phyloP scores from a whole-genome alignment of 2,888 invertebrate genomes.

The Teleiodes luculella region DNA sequence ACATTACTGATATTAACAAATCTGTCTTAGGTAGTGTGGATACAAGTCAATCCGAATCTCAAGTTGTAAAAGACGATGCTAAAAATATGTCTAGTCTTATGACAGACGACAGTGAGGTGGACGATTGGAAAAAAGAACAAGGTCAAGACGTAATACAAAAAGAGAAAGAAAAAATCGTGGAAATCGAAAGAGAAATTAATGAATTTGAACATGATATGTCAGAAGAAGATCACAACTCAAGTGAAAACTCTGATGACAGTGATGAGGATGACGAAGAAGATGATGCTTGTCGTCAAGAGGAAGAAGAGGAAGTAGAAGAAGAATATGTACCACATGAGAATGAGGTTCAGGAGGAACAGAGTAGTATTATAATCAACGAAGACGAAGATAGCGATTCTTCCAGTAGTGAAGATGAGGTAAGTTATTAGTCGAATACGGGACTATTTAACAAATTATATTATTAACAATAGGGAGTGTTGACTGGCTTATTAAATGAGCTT shows the following conservation, averaged over 20 bases:
- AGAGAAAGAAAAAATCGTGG: conserved; percentile 62
- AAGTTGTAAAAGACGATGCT: conserved; percentile 23
- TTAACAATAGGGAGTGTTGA: no score
- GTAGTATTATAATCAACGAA: not conserved
- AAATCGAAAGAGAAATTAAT: conserved; percentile 67
- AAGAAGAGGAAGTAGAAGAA: conserved; percentile 7
- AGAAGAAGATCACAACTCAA: conserved; percentile 35
- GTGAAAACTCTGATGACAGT: conserved; percentile 15
- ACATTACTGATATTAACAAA: conserved; percentile 48
- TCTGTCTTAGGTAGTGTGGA: conserved; percentile 52
- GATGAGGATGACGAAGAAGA: conserved; percentile 16
- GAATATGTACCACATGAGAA: conserved; percentile 9
- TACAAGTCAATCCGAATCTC: conserved; percentile 44
- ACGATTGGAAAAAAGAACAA: conserved; percentile 31
- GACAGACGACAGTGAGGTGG: conserved; percentile 63
- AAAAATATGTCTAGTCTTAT: conserved; percentile 53
- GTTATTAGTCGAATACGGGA: not conserved
- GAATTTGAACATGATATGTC: conserved; percentile 65
- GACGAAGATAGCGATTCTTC: not conserved
- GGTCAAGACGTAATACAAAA: conserved; percentile 44
- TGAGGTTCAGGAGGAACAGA: not conserved
- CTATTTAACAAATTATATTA: not conserved
- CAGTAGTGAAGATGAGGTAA: not conserved
- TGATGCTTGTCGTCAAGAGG: conserved; percentile 7
- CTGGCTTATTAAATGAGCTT: no score